Evolutionary conservation across 2,888 invertebrate species (phyloP).

Genomic region (Buathra laborator): DNA sequence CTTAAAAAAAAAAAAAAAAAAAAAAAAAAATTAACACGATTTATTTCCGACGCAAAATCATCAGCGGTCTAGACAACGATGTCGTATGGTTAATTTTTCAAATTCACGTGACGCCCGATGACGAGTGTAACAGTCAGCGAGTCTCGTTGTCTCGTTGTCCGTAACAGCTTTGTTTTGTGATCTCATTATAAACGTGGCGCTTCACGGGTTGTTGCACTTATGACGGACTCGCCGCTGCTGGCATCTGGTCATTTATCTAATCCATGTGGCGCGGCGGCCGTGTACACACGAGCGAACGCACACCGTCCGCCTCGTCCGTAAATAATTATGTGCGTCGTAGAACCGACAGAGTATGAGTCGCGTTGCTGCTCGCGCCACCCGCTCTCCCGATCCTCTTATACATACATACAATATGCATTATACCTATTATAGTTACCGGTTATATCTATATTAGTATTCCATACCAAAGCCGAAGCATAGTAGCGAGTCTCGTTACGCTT

Average conservation of each 20-base stretch:
- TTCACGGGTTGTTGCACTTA: slow-evolving; percentile 79
- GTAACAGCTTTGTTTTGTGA: slow-evolving; percentile 74
- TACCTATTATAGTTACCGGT: slow-evolving; percentile 28
- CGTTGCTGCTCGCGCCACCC: slow-evolving; percentile 37
- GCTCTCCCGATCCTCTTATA: slow-evolving; percentile 40
- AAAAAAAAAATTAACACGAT: too few relatives aligned
- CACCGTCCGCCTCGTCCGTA: slow-evolving; percentile 50
- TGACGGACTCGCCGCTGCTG: slow-evolving; percentile 74
- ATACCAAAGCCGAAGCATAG: slow-evolving; percentile 36
- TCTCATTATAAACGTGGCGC: slow-evolving; percentile 77
- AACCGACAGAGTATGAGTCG: slow-evolving; percentile 52
- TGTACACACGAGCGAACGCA: slow-evolving; percentile 65
- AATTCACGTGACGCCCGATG: slow-evolving; percentile 52
- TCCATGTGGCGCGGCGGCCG: slow-evolving; percentile 71
- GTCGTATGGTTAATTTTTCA: slow-evolving; percentile 62
- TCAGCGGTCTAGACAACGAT: neutral
- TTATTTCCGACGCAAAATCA: neutral
- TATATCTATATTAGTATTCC: slow-evolving; percentile 49
- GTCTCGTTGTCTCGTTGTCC: slow-evolving; percentile 56
- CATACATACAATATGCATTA: slow-evolving; percentile 11
- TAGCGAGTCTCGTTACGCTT: slow-evolving; percentile 24
- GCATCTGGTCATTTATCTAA: slow-evolving; percentile 77
- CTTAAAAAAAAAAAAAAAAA: too few relatives aligned
- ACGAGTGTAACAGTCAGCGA: slow-evolving; percentile 56
- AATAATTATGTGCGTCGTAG: slow-evolving; percentile 68